phyloP scores from a whole-genome alignment of 2,797 vertebrate species.

The Nannoperca obscura region DNA sequence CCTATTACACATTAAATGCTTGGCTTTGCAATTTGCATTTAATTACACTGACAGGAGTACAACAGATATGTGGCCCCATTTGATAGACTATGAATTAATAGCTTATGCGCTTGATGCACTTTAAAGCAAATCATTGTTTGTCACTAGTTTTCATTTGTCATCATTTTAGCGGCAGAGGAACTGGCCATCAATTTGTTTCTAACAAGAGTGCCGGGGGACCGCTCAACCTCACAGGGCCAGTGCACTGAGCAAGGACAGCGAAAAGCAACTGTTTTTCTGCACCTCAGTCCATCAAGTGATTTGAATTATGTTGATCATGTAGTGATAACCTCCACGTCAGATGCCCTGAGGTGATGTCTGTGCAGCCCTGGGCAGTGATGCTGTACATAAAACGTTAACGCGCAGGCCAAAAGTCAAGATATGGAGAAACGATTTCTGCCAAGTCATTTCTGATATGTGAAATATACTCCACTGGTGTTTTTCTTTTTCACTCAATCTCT shows the following conservation, averaged over 20 bases:
- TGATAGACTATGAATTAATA: conserved; percentile 75
- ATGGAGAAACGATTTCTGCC: conserved; percentile 13
- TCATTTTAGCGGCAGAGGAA: conserved; percentile 55
- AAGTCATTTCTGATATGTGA: conserved; percentile 23
- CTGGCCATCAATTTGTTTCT: conserved; percentile 49
- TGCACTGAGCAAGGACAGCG: conserved; percentile 31
- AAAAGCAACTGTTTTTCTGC: conserved; percentile 27
- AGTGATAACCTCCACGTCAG: conserved; percentile 46
- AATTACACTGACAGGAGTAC: conserved; percentile 75
- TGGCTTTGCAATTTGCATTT: conserved; percentile 80
- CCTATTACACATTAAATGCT: conserved; percentile 81
- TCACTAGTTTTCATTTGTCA: conserved; percentile 75
- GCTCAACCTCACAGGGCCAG: conserved; percentile 11
- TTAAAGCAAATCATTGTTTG: conserved; percentile 73
- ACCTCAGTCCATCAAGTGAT: conserved; percentile 44
- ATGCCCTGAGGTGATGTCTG: conserved; percentile 34
- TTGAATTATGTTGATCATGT: conserved; percentile 50
- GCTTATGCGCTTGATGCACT: conserved; percentile 59
- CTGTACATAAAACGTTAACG: conserved; percentile 28
- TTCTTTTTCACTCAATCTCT: conserved; percentile 18
- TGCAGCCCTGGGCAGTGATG: conserved; percentile 31
- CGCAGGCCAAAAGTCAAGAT: conserved; percentile 8
- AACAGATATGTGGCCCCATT: conserved; percentile 57
- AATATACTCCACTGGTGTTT: conserved; percentile 11
- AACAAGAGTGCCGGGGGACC: conserved; percentile 22